Percentiles rank a stretch among this genome's conserved stretches.
Conservation (phyloP, 1,140 invertebrate species). For the Macrosteles quadrilineatus region DNA sequence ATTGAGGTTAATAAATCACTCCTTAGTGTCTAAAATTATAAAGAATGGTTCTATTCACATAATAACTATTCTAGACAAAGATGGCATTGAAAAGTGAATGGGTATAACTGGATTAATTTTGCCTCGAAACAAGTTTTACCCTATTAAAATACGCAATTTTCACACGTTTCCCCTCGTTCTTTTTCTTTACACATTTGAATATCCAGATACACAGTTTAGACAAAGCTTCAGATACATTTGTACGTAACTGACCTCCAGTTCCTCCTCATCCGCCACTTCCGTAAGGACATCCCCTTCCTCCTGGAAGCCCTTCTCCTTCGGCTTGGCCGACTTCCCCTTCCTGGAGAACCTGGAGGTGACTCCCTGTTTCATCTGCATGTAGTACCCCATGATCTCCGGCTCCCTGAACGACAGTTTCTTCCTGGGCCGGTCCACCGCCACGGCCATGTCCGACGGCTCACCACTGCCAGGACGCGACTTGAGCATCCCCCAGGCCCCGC, state of each 20-base stretch:
- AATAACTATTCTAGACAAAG: too few species aligned
- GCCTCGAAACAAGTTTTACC: too few species aligned
- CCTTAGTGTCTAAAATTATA: too few species aligned
- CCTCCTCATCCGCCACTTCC: conserved; percentile 43
- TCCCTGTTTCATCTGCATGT: conserved; percentile 48
- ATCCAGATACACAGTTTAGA: too few species aligned
- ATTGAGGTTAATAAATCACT: too few species aligned
- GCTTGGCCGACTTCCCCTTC: conserved; percentile 36
- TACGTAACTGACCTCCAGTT: conserved; percentile 56
- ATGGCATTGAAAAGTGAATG: too few species aligned
- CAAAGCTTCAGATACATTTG: too few species aligned
- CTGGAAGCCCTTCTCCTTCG: conserved; percentile 5
- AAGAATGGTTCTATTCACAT: too few species aligned
- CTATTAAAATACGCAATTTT: too few species aligned
- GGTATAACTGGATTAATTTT: too few species aligned
- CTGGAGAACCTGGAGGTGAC: conserved; percentile 38
- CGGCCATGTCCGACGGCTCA: conserved; percentile 41
- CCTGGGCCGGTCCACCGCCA: conserved; percentile 63
- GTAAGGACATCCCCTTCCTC: background rate
- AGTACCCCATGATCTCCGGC: conserved; percentile 67
- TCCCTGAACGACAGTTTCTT: conserved; percentile 86
- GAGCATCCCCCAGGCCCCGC: conserved; percentile 21
- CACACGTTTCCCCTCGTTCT: too few species aligned
- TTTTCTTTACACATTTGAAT: too few species aligned
- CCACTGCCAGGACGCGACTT: conserved; percentile 28